Evolutionary conservation across 2,888 invertebrate species (phyloP).

Genomic region (Drosophila ezoana): DNA sequence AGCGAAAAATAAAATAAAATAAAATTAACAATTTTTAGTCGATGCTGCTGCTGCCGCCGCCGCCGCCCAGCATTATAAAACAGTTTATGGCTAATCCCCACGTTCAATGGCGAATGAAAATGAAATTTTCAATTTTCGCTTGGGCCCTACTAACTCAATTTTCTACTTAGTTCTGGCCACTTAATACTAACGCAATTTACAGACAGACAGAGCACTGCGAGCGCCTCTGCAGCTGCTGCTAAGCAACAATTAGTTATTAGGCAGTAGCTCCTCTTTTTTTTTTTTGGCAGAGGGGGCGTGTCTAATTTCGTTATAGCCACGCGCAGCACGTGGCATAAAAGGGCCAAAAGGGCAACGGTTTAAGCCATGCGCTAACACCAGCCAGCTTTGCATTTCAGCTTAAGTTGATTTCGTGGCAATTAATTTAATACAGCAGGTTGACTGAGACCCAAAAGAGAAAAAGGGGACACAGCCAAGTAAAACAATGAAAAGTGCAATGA

Average conservation of each 20-base stretch:
- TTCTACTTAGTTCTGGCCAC: slow-evolving; percentile 42
- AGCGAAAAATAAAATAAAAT: not conserved
- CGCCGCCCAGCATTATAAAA: slow-evolving; percentile 34
- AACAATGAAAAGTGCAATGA: slow-evolving; percentile 53
- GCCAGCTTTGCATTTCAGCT: slow-evolving; percentile 28
- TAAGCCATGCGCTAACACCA: slow-evolving; percentile 28
- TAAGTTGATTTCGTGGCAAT: slow-evolving; percentile 48
- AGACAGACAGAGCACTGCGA: not conserved
- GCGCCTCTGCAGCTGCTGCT: slow-evolving; percentile 20
- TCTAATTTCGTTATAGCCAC: slow-evolving; percentile 55
- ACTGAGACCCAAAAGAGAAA: slow-evolving; percentile 18
- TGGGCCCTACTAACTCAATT: slow-evolving; percentile 54
- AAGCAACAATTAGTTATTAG: slow-evolving; percentile 65
- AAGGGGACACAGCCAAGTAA: not conserved
- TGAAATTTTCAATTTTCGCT: slow-evolving; percentile 59
- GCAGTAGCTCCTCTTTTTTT: slow-evolving; percentile 13
- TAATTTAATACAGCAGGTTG: slow-evolving; percentile 61
- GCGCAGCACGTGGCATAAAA: slow-evolving; percentile 32
- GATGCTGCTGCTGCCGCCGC: not conserved
- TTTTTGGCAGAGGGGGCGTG: not conserved
- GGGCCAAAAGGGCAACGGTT: slow-evolving; percentile 19
- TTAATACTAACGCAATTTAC: slow-evolving; percentile 63
- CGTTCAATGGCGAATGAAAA: slow-evolving; percentile 32
- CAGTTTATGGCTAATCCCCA: slow-evolving; percentile 35
- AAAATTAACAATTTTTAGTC: slow-evolving; percentile 23